phyloP scores from a whole-genome alignment of 2,113 vertebrate genomes.

The Isichthys henryi region DNA sequence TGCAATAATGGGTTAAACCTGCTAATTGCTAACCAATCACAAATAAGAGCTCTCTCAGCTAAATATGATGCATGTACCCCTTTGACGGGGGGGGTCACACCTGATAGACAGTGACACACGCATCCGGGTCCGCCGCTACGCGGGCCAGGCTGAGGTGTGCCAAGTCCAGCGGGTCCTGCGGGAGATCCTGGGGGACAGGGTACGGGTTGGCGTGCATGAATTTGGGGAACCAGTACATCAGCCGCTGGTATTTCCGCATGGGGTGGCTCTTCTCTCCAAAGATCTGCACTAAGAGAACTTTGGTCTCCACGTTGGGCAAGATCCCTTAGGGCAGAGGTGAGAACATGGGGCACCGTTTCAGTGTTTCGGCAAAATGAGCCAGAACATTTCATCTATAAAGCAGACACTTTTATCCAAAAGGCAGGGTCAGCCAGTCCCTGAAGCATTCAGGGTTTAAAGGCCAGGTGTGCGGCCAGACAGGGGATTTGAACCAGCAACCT shows the following conservation, averaged over 20 bases:
- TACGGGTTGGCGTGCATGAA: slow-evolving; percentile 72
- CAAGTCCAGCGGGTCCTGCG: slow-evolving; percentile 66
- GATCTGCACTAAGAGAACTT: slow-evolving; percentile 71
- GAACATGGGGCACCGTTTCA: neutral
- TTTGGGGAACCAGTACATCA: slow-evolving; percentile 80
- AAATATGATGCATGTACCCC: neutral
- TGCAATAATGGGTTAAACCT: neutral
- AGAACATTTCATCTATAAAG: neutral
- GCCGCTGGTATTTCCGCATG: slow-evolving; percentile 70
- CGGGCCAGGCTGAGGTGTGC: slow-evolving; percentile 63
- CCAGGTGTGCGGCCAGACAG: neutral
- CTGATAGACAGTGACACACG: slow-evolving; percentile 70
- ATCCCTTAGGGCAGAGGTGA: slow-evolving; percentile 55
- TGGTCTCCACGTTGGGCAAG: slow-evolving; percentile 70
- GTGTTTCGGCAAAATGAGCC: neutral
- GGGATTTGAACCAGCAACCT: neutral
- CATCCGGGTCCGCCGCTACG: slow-evolving; percentile 65
- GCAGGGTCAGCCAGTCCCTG: neutral
- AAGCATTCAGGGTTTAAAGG: neutral
- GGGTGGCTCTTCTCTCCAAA: slow-evolving; percentile 76
- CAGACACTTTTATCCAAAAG: neutral
- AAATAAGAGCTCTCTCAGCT: neutral
- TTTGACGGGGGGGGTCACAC: slow-evolving; percentile 39
- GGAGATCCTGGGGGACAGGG: slow-evolving; percentile 62
- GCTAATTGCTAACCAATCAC: neutral